phyloP scores from a whole-genome alignment of 2,888 invertebrate genomes.

The Hybos culiciformis region DNA sequence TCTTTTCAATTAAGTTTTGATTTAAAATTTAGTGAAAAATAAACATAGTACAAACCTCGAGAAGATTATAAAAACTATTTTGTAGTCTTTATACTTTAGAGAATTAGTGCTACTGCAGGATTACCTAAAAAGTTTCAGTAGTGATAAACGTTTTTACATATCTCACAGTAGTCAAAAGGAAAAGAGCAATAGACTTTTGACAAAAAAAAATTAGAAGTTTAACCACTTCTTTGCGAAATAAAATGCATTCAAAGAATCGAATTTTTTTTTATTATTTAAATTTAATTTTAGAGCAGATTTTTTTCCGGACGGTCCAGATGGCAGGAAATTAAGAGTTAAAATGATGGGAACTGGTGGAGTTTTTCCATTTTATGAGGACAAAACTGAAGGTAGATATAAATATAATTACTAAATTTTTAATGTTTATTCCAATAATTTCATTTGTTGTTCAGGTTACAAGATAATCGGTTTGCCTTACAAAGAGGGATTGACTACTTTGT shows the following conservation, averaged over 20 bases:
- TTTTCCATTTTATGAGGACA: constrained; percentile 40
- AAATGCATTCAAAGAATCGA: background rate
- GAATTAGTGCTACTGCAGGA: too few species aligned
- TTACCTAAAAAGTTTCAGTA: too few species aligned
- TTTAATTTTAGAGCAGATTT: constrained; percentile 31
- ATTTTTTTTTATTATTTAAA: too few species aligned
- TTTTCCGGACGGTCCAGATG: constrained; percentile 36
- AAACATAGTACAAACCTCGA: too few species aligned
- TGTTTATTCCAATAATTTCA: background rate
- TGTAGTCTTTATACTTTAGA: too few species aligned
- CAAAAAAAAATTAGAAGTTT: background rate
- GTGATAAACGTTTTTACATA: too few species aligned
- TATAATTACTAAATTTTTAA: background rate
- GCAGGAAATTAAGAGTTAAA: constrained; percentile 31
- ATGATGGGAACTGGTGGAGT: constrained; percentile 51
- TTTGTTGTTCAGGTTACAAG: constrained; percentile 35
- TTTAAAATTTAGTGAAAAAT: too few species aligned
- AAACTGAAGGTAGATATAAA: constrained; percentile 15
- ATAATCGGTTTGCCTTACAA: constrained; percentile 54
- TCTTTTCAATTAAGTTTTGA: too few species aligned
- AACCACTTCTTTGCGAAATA: background rate
- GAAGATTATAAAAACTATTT: too few species aligned
- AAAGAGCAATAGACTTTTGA: too few species aligned
- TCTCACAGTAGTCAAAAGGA: too few species aligned
- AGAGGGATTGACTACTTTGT: constrained; percentile 47